A percentile compares a stretch with the other conserved stretches of the same genome.
These are phyloP conservation scores for Propithecus coquereli DNA, from an alignment of 2,113 vertebrate species.

Conservation along the genomic window DNA sequence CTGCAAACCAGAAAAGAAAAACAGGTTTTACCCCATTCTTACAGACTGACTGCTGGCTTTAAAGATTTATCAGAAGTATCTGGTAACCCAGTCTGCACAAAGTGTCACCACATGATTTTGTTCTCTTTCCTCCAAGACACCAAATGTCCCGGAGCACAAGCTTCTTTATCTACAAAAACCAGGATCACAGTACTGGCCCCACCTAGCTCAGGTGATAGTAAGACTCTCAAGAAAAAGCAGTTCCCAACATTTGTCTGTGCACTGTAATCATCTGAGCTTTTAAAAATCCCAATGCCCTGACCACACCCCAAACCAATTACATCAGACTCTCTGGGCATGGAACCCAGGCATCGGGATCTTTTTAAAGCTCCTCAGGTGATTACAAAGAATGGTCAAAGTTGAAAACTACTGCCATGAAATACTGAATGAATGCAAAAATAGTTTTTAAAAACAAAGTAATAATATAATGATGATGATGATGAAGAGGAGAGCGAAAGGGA, in stretches of 20 bases:
- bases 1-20: slow-evolving; percentile 41
- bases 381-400: not conserved
- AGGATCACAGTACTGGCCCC: not conserved
- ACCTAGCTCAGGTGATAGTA: not conserved
- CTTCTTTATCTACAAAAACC: slow-evolving; percentile 8
- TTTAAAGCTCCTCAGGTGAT: not conserved
- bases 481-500: not conserved
- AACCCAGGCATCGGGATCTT: not conserved
- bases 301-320: not conserved
- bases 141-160: not conserved
- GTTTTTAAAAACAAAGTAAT: slow-evolving; percentile 8
- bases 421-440: not conserved
- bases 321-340: not conserved
- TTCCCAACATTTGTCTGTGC: not conserved
- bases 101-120: slow-evolving; percentile 12
- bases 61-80: slow-evolving; percentile 45
- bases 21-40: slow-evolving; percentile 49
- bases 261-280: not conserved
- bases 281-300: not conserved
- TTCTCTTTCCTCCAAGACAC: slow-evolving; percentile 14
- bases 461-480: not conserved
- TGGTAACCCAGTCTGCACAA: slow-evolving; percentile 2
- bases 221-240: slow-evolving; percentile 13
- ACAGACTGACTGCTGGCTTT: slow-evolving; percentile 24
- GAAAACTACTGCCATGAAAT: not conserved